Base-by-base conservation (phyloP, 2,888 invertebrate species). In the Linnaemya tessellans region DNA sequence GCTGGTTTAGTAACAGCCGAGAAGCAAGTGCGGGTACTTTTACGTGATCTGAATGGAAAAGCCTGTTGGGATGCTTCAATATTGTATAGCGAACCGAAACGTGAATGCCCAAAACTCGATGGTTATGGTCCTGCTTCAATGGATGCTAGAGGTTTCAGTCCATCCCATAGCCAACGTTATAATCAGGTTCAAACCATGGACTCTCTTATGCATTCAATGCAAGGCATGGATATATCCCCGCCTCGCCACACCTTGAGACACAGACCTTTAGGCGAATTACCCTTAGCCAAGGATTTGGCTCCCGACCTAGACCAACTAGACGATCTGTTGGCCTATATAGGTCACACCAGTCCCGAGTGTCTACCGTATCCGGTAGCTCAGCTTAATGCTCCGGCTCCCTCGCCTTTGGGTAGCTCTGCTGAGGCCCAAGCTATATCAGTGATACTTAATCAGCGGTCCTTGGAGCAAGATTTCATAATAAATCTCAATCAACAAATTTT, bases 21-120 rank as follows among this genome's bases (percentile, higher is more conserved):
- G 88, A 96, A 96, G 65, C 96, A 96, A 94, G 97, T 97, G 77
- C 94, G 99, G 46, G 95, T 98, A 25, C 93, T 99, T 15, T 93
- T 98, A 84, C 94, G 99, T 10, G 98, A 98, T 93, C 94, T 98
- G 77, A 96, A 97, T 41, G 98, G 99, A 67, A 99, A 98, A 93
- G 97, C 97, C 68, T 97, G 97, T 89, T 99, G 99, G 98, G 98
- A 99, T 93, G 97, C 97, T 51, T 97, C 98, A 0, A 96, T 98
- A 82, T 93, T 99, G 0, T 97, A 97, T 92, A 95, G 96, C 90
- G 96, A 96, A 89, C 96, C 97, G 38, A 85, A 85, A 0, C 89
- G 90, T 1, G 89, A 88, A 46, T 38, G 74, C 70, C 30, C 65
- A 1, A 81, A 87, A 64, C 43, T 65, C 9, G 85, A 82, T 54